phyloP scores from a whole-genome alignment of 1,140 invertebrate genomes.

The Brachionus manjavacas region DNA sequence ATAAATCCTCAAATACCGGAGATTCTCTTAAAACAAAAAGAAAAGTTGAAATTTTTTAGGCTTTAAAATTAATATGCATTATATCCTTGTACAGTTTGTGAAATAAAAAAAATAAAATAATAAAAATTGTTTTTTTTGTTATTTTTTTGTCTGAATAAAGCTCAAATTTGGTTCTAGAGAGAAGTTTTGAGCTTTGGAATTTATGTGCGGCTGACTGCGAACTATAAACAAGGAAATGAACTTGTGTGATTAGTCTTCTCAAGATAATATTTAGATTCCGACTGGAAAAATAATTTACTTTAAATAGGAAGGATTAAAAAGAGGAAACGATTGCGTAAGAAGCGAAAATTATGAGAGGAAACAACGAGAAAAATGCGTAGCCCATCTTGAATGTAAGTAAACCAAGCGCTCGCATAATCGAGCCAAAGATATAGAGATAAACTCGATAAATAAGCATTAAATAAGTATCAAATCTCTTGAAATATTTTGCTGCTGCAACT shows the following conservation, averaged over 20 bases:
- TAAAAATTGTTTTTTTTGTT: too few relatives aligned
- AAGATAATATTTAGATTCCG: background rate
- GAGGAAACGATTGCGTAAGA: background rate
- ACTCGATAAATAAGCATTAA: background rate
- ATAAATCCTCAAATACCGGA: too few relatives aligned
- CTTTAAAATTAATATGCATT: too few relatives aligned
- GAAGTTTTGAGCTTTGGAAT: background rate
- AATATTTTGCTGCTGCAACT: background rate
- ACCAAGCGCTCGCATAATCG: background rate
- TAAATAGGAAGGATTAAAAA: background rate
- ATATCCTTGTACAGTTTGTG: too few relatives aligned
- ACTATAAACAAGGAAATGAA: background rate
- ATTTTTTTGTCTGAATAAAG: background rate
- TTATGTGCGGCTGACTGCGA: background rate
- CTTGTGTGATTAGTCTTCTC: background rate
- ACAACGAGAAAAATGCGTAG: background rate
- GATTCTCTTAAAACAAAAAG: too few relatives aligned
- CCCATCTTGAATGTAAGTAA: background rate
- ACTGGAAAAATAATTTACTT: background rate
- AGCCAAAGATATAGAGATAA: background rate
- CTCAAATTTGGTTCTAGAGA: background rate
- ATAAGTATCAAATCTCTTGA: constrained; percentile 4
- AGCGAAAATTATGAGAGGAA: background rate
- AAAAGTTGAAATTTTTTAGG: too few relatives aligned
- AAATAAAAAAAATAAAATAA: too few relatives aligned